A percentile compares a stretch with the other conserved stretches of the same genome.
Evolutionary conservation across 2,888 invertebrate genomes (phyloP).

Genomic region (Apoderus coryli): DNA sequence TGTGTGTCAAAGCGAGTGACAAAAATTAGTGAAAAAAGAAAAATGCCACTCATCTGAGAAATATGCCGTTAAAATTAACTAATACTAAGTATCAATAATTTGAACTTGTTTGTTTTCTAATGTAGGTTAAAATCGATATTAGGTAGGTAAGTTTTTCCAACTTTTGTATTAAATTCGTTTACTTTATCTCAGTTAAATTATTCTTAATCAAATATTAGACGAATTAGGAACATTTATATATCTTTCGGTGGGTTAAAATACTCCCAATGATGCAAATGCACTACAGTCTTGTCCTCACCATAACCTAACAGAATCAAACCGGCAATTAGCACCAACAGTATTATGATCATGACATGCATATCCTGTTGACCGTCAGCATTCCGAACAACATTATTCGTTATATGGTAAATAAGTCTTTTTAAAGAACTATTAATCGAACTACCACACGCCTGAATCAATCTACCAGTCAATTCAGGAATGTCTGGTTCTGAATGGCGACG

Average conservation of each 20-base stretch:
- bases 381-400: slow-evolving; percentile 43
- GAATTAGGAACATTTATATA: slow-evolving; percentile 25
- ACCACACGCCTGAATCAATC: slow-evolving; percentile 55
- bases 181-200: no score
- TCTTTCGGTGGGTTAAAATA: slow-evolving; percentile 70
- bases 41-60: no score
- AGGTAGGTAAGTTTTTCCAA: no score
- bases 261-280: slow-evolving; percentile 78
- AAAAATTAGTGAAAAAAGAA: no score
- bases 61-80: no score
- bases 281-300: slow-evolving; percentile 47
- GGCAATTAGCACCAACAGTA: slow-evolving; percentile 63
- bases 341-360: slow-evolving; percentile 60
- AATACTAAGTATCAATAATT: no score
- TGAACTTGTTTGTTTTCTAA: no score
- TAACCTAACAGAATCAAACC: slow-evolving; percentile 62
- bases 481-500: slow-evolving; percentile 43
- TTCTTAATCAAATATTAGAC: no score
- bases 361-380: slow-evolving; percentile 53
- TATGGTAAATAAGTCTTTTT: slow-evolving; percentile 51
- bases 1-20: no score
- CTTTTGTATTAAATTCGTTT: no score
- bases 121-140: no score
- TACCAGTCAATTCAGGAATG: slow-evolving; percentile 53
- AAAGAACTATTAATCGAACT: slow-evolving; percentile 47